Conservation (phyloP, 2,888 invertebrate species). For the Aelia acuminata region DNA sequence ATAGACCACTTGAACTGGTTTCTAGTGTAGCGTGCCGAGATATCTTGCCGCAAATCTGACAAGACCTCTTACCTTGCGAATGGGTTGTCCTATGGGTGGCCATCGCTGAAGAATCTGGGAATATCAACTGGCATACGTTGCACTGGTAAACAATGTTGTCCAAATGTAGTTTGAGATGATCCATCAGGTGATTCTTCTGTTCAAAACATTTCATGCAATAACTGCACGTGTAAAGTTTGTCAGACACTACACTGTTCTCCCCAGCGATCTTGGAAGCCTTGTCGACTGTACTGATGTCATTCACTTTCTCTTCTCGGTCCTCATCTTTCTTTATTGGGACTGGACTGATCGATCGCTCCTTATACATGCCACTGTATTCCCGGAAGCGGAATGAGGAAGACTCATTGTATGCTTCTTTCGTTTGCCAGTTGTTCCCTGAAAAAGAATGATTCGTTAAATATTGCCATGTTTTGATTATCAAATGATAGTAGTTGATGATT, state of each 20-base stretch:
- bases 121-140: background rate
- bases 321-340: background rate
- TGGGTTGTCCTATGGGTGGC: background rate
- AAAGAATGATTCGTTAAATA: background rate
- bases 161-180: background rate
- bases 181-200: background rate
- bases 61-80: background rate
- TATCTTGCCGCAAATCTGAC: conserved; percentile 2
- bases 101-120: background rate
- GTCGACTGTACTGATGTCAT: background rate
- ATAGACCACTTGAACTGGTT: background rate
- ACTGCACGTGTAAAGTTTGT: background rate
- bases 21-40: background rate
- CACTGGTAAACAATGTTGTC: background rate
- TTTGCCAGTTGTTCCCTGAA: background rate
- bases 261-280: background rate
- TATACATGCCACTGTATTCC: background rate
- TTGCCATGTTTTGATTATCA: background rate
- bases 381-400: background rate
- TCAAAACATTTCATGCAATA: conserved; percentile 30
- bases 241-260: background rate
- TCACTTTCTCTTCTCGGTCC: background rate
- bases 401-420: background rate
- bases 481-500: no score
- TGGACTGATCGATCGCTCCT: background rate